A percentile compares a stretch with the other conserved stretches of the same genome.
Evolutionary conservation across 2,113 vertebrate genomes (phyloP).

Genomic region (Etia nguti): DNA sequence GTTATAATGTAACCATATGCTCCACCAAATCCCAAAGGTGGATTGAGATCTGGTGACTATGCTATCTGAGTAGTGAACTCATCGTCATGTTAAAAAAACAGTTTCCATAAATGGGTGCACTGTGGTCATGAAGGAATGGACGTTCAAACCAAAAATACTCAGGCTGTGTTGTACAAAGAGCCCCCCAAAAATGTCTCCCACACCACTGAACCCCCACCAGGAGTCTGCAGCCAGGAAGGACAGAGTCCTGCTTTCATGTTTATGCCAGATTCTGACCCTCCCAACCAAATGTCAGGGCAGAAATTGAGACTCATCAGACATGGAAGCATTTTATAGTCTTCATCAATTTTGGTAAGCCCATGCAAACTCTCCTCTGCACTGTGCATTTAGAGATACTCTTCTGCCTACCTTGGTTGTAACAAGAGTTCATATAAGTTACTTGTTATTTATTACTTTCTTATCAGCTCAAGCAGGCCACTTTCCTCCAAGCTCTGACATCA

Average conservation of each 20-base stretch:
- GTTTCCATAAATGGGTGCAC: neutral
- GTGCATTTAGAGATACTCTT: neutral
- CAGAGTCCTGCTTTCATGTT: neutral
- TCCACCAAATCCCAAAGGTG: neutral
- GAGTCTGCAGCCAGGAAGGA: neutral
- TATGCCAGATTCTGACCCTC: accelerated
- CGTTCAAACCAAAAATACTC: neutral
- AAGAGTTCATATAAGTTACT: neutral
- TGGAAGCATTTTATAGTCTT: neutral
- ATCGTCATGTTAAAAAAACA: neutral
- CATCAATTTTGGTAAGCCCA: neutral
- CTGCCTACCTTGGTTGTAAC: neutral
- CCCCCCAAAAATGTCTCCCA: neutral
- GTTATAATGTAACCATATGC: neutral
- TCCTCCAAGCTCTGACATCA: neutral
- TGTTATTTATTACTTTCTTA: neutral
- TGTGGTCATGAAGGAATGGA: neutral
- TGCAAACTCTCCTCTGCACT: neutral
- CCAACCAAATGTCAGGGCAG: accelerated
- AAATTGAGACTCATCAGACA: neutral
- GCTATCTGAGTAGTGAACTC: neutral
- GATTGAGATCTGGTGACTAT: neutral
- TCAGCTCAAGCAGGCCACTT: neutral
- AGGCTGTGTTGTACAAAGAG: neutral
- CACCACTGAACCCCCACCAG: accelerated